Base-by-base conservation (phyloP, 2,888 invertebrate species). In the Chorisops tibialis region DNA sequence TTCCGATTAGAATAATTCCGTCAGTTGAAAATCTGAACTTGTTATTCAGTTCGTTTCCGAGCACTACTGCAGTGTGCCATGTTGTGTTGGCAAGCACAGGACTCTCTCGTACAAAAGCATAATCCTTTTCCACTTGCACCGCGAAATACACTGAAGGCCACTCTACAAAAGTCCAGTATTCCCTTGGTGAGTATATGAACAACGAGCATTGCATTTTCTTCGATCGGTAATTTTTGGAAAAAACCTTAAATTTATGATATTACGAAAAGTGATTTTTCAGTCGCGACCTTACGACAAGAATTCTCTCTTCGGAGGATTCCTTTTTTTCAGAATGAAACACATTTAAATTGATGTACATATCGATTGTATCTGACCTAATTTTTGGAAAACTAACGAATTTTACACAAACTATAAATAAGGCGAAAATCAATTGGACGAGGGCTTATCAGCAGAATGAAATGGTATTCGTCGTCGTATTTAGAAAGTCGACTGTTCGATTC, bases 21-120 rank as follows among this genome's bases (percentile, higher is more conserved):
- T 30, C 30, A 30, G 30, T 30, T 9, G 7, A 7, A 5, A 30
- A 30, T 9, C 9, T 30, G 30, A 9, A 30, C 5, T 30, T 30
- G 5, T 2, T 5, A 9, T 7, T 7, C 9, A 30, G 30, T 30
- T 2, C 9, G 93, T 68, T 86, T 92, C 72, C 96, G 96, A 63
- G 96, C 96, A 77, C 87, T 96, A 76, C 96, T 30, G 30, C 30
- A 30, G 30, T 45, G 35, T 45, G 59, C 24, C 68, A 77, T 77
- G 77, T 71, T 74, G 66, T 75, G 75, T 68, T 77, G 75, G 75
- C 70, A 71, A 63, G 70, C 67, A 66, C 75, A 75, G 66, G 76
- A 77, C 65, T 69, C 67, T 61, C 70, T 69, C 67, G 65, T 74
- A 38, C 70, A 72, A 58, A 71, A 73, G 65, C 72, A 72, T 7